Evolutionary conservation across 2,797 vertebrate genomes (phyloP).

Genomic region (Aplochiton taeniatus): DNA sequence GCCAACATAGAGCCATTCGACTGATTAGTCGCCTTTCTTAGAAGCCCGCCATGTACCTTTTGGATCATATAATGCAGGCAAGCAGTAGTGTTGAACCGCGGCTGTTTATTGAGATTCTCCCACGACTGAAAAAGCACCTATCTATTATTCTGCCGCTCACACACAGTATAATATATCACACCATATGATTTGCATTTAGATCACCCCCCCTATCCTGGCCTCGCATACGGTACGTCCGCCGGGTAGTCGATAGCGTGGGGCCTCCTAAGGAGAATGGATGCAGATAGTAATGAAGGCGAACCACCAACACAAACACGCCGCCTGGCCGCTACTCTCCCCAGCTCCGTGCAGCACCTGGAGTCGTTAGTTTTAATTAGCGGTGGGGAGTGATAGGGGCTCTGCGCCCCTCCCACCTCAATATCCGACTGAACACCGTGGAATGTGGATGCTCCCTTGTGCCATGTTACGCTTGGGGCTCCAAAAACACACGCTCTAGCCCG

Average conservation of each 20-base stretch:
- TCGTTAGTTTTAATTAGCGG: slow-evolving; percentile 82
- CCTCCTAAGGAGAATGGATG: slow-evolving; percentile 77
- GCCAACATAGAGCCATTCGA: no score
- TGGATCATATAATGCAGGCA: slow-evolving; percentile 12
- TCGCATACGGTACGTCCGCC: slow-evolving; percentile 45
- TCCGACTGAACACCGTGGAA: slow-evolving; percentile 44
- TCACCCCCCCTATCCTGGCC: slow-evolving; percentile 47
- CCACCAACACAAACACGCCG: slow-evolving; percentile 75
- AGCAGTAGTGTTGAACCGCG: not conserved
- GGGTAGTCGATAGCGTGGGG: slow-evolving; percentile 63
- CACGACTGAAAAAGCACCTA: not conserved
- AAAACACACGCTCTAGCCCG: not conserved
- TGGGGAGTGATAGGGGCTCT: slow-evolving; percentile 60
- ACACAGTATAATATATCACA: slow-evolving; percentile 21
- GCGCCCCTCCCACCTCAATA: slow-evolving; percentile 45
- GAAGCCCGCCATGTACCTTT: slow-evolving; percentile 30
- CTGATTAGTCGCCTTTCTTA: no score
- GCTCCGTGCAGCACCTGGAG: slow-evolving; percentile 66
- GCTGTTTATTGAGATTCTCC: slow-evolving; percentile 10
- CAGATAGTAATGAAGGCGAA: slow-evolving; percentile 74
- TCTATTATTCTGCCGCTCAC: slow-evolving; percentile 3
- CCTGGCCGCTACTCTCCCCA: slow-evolving; percentile 54
- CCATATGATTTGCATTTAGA: slow-evolving; percentile 77
- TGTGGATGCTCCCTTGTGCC: slow-evolving; percentile 42
- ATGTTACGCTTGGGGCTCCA: not conserved